phyloP scores from a whole-genome alignment of 2,113 vertebrate species.

The Charadrius vociferus region DNA sequence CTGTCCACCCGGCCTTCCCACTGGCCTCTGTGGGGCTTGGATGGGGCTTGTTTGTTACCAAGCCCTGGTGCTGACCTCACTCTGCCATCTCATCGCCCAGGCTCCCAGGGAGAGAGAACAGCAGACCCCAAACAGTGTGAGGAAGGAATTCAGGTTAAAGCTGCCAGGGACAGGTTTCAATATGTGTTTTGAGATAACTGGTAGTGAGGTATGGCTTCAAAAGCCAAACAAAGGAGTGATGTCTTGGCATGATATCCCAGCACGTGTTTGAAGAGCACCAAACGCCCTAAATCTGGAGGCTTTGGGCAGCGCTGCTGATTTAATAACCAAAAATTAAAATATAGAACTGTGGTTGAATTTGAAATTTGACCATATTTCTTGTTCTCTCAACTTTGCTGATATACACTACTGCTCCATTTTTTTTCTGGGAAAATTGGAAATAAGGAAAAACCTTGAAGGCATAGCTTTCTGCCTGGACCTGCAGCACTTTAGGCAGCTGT shows the following conservation, averaged over 20 bases:
- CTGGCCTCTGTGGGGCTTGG: not conserved
- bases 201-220: not conserved
- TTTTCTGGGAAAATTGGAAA: not conserved
- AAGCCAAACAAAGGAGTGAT: not conserved
- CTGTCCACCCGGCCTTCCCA: not conserved
- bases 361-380: not conserved
- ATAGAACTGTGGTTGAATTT: not conserved
- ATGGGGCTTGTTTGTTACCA: not conserved
- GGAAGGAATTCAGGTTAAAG: not conserved
- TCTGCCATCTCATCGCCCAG: not conserved
- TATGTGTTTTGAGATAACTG: not conserved
- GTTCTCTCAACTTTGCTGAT: not conserved
- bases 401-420: not conserved
- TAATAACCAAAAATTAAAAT: not conserved
- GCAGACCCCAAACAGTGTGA: not conserved
- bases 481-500: not conserved
- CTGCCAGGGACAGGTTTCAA: not conserved
- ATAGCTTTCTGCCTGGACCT: not conserved
- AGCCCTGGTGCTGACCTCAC: not conserved
- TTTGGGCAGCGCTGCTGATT: not conserved
- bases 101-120: not conserved
- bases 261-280: not conserved
- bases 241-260: not conserved
- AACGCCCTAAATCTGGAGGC: not conserved
- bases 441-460: not conserved